Evolutionary conservation across 92 coral and sea anemone genomes (phyloP), one percentile per base, ranked within the genome.

Genomic region (Epizoanthus rinbou): DNA sequence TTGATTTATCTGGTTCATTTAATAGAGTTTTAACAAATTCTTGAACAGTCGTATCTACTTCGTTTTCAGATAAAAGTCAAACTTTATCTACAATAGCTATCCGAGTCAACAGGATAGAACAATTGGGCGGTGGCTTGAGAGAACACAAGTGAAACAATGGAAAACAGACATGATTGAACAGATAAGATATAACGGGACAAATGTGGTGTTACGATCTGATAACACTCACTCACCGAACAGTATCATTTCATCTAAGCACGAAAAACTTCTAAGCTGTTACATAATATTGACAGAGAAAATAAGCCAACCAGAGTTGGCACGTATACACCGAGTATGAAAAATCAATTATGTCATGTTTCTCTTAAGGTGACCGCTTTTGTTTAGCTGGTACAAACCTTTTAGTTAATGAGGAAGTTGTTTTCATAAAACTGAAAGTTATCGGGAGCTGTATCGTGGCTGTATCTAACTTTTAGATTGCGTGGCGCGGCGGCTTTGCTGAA

Each of bases 191-290:
- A 71, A 71, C 76, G 58, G 75, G 57, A 58, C 54, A 71, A 71
- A 39, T 39, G 24, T 63, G 39, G 22, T 22, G 69, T 28, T 39
- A 17, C 43, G n/a, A 33, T 56, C 54, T 41, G 69, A 78, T 57
- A 60, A 60, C 28, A 22, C 66, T 28, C 18, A 22, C 31, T 62
- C 14, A 14, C 52, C 69, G 24, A 60, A 39, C 8, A n/a, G 4
- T 76, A 60, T 78, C 82, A 62, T 31, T 60, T 11, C 39, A 78
- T 60, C 82, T 78, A 41, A 19, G 56, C 70, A 76, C 57, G 54
- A 59, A 41, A 62, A 43, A 57, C 43, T 19, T 78, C 2, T 0
- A 35, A 35, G 82, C 35, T n/a, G 58, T 23, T 67, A 4, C 47
- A 33, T 9, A 47, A 47, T 47, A 47, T 60, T 78, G 69, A 41